These are phyloP conservation scores for Protaetia brevitarsis DNA, from an alignment of 1,140 invertebrate species.

Conservation along the genomic window DNA sequence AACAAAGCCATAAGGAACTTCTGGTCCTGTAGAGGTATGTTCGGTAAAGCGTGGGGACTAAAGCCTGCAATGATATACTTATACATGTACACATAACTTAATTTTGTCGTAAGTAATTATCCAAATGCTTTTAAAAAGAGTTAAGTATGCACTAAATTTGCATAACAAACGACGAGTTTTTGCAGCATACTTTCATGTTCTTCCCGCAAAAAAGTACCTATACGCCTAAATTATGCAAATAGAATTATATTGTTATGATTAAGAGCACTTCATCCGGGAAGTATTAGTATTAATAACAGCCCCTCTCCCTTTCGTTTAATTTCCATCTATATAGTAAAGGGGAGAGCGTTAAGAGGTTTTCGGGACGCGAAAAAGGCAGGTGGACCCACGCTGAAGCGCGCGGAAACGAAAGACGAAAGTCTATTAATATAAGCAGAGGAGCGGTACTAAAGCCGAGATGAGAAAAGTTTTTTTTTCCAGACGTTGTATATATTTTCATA, in stretches of 20 bases:
- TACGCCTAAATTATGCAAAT: conserved; percentile 11
- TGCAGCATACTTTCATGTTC: too few species aligned
- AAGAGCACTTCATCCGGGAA: background rate
- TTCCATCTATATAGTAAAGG: background rate
- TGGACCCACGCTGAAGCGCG: background rate
- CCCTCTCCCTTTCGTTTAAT: background rate
- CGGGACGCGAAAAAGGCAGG: background rate
- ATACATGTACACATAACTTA: too few species aligned
- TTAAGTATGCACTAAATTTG: too few species aligned
- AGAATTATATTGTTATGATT: conserved; percentile 21
- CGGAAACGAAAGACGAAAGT: background rate
- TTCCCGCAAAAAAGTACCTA: background rate
- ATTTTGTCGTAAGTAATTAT: too few species aligned
- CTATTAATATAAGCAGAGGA: conserved; percentile 11
- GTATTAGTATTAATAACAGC: conserved; percentile 7
- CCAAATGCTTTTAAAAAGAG: too few species aligned
- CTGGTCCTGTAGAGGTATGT: too few species aligned
- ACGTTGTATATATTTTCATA: background rate
- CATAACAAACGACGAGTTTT: too few species aligned
- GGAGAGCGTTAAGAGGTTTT: conserved; percentile 1
- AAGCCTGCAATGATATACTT: too few species aligned
- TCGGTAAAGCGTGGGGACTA: too few species aligned
- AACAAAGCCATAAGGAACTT: too few species aligned
- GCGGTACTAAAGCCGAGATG: background rate
- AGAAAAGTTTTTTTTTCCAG: conserved; percentile 10